These are phyloP conservation scores for Laticauda laticaudata DNA, from an alignment of 2,113 vertebrate genomes.

Conservation along the genomic window DNA sequence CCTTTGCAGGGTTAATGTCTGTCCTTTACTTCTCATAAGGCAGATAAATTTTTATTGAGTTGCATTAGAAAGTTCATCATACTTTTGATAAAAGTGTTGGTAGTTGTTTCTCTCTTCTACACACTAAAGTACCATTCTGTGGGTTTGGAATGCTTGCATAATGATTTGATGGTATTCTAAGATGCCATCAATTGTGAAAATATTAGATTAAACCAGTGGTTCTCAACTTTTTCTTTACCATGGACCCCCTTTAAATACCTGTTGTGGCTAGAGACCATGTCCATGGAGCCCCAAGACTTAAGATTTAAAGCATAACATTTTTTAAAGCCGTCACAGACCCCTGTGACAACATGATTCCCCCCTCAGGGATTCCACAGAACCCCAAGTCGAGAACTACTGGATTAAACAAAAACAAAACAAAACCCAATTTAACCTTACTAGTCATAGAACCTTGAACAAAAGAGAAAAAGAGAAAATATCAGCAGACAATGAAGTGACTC, in stretches of 20 bases:
- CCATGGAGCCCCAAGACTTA: too few relatives aligned
- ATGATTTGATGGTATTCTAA: not conserved
- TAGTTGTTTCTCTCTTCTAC: not conserved
- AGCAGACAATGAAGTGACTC: not conserved
- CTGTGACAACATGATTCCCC: not conserved
- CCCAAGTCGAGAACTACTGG: not conserved
- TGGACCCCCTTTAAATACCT: not conserved
- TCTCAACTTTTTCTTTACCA: not conserved
- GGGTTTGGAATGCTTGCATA: not conserved
- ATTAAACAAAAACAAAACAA: not conserved
- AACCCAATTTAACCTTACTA: not conserved
- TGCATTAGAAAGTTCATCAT: conserved; percentile 49
- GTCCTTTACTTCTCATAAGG: conserved; percentile 58
- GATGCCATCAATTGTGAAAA: not conserved
- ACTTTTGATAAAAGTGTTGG: conserved; percentile 47
- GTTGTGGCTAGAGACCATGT: not conserved
- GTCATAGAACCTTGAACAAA: not conserved
- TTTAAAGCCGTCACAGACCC: too few relatives aligned
- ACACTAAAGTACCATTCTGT: fast-evolving
- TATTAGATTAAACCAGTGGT: not conserved
- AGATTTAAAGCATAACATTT: too few relatives aligned
- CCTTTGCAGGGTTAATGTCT: conserved; percentile 59
- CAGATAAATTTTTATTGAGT: conserved; percentile 54
- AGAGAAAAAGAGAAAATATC: not conserved
- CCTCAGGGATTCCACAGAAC: too few relatives aligned